Evolutionary conservation across 2,797 vertebrate genomes (phyloP).

Genomic region (Parotocinclus haroldoi): DNA sequence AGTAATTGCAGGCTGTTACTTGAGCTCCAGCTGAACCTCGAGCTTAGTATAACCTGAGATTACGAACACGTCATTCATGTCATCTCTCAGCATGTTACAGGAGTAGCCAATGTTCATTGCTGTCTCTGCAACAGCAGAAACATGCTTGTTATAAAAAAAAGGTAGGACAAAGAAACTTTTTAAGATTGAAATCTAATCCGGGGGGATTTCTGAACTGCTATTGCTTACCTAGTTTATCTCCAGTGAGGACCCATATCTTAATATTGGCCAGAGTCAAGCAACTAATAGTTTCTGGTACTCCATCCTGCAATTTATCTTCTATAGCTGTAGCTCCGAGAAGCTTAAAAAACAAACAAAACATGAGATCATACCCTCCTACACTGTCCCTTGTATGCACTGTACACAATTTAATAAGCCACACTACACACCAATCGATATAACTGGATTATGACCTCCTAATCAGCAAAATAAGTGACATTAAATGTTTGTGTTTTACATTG

Average conservation of each 20-base stretch:
- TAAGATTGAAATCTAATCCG: not conserved
- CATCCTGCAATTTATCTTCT: slow-evolving; percentile 87
- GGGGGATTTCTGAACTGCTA: not conserved
- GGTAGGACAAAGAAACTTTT: not conserved
- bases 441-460: no score
- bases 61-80: slow-evolving; percentile 79
- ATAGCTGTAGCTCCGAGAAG: slow-evolving; percentile 84
- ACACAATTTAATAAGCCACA: no score
- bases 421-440: no score
- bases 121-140: slow-evolving; percentile 71
- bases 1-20: slow-evolving; percentile 61
- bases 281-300: slow-evolving; percentile 78
- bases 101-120: slow-evolving; percentile 84
- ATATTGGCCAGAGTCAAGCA: slow-evolving; percentile 77
- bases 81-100: slow-evolving; percentile 79
- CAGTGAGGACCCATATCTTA: slow-evolving; percentile 87
- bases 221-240: slow-evolving; percentile 80
- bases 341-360: no score
- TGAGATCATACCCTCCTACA: not conserved
- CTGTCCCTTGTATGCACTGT: no score
- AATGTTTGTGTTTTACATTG: no score
- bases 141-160: not conserved
- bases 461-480: no score
- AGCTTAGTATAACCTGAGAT: slow-evolving; percentile 65
- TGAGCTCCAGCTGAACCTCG: slow-evolving; percentile 77